Evolutionary conservation across 2,797 vertebrate genomes (phyloP), one percentile per base, ranked within the genome.

Genomic region (Anisognathus igniventris): DNA sequence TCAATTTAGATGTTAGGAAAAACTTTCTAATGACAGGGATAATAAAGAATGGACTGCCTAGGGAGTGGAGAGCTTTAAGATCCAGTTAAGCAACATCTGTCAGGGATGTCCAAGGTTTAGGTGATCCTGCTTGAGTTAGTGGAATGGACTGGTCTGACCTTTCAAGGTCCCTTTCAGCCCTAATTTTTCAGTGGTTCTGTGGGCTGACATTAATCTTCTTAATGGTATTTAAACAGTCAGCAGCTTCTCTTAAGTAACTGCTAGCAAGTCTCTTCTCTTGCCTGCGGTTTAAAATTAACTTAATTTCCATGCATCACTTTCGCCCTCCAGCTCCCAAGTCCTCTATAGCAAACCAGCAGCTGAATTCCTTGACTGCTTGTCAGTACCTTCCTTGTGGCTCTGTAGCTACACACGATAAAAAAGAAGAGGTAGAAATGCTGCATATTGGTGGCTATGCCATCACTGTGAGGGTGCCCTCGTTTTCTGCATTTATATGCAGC

Each of bases 201-300:
- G 21, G 95, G 90, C 88, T 62, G 7, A 93, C 93, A 95, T 96
- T 96, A 96, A 96, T 96, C 95, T 96, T 96, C 88, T 95, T 95
- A 95, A 96, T 95, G 93, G 93, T 95, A 92, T 95, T 96, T 94
- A 92, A 95, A 96, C 92, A 95, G 92, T 95, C 95, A 96, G 95
- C 93, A 96, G 82, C 92, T 93, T 93, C 93, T 94, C 93, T 97
- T 97, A 95, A 97, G 94, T 96, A 96, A 96, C 96, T 93, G 90
- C 95, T 93, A 91, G 93, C 65, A 92, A 94, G 93, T 88, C 87
- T 96, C 95, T 97, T 96, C 92, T 96, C 86, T 96, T 93, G 87
- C 92, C 90, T 95, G 94, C 20, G 88, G 93, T 95, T 95, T 95
- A 91, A 91, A 92, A 91, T 96, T 96, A 97, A 96, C 70, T 79